phyloP scores from a whole-genome alignment of 1,140 invertebrate species.

The Diuraphis noxia region DNA sequence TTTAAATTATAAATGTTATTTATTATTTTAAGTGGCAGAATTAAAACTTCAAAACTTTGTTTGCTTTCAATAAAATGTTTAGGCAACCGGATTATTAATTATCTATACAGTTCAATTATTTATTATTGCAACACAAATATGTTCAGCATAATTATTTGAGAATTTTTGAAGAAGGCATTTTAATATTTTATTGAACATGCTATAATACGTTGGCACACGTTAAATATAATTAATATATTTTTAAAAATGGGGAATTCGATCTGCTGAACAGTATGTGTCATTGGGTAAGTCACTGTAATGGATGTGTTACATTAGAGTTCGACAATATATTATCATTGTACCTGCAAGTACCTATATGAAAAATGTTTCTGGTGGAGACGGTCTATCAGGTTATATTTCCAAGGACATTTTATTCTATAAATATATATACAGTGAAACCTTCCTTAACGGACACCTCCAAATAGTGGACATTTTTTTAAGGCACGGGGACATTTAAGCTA shows the following conservation, averaged over 20 bases:
- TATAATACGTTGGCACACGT: not conserved
- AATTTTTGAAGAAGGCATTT: not conserved
- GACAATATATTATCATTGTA: not conserved
- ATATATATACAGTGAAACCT: no score
- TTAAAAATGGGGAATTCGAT: not conserved
- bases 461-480: no score
- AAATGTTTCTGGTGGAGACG: not conserved
- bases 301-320: not conserved
- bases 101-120: not conserved
- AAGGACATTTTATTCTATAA: no score
- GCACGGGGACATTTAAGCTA: no score
- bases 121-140: not conserved
- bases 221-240: not conserved
- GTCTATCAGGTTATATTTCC: no score
- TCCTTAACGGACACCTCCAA: no score
- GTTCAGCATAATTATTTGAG: not conserved
- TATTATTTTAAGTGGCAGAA: not conserved
- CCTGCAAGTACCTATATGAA: not conserved
- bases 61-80: not conserved
- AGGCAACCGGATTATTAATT: not conserved
- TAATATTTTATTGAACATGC: not conserved
- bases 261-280: not conserved
- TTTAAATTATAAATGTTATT: not conserved
- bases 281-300: not conserved
- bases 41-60: not conserved